Evolutionary conservation across 2,888 invertebrate species (phyloP).

Genomic region (Lasioglossum marginatum): DNA sequence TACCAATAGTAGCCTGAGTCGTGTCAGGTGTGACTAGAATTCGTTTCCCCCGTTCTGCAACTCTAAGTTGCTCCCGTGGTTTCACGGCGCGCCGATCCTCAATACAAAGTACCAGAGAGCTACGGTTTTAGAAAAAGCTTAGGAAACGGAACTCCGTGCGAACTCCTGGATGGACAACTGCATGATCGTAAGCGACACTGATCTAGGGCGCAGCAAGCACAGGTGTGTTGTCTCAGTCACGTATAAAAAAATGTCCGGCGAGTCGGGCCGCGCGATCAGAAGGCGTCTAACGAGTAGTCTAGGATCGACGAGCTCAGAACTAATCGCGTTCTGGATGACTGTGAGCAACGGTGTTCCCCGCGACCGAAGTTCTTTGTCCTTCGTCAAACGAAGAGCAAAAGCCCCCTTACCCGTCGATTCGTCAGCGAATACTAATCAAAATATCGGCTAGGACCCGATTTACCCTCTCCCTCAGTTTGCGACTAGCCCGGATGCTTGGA

Average conservation of each 20-base stretch:
- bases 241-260: slow-evolving; percentile 53
- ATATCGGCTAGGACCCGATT: not conserved
- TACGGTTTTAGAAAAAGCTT: slow-evolving; percentile 56
- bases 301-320: not conserved
- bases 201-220: slow-evolving; percentile 20
- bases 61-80: not conserved
- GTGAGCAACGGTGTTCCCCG: slow-evolving; percentile 64
- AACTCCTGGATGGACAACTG: slow-evolving; percentile 17
- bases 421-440: not conserved
- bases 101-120: slow-evolving; percentile 12
- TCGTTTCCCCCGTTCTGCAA: slow-evolving; percentile 40
- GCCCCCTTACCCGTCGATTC: not conserved
- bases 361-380: slow-evolving; percentile 25
- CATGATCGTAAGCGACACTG: slow-evolving; percentile 12
- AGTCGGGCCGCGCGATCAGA: slow-evolving; percentile 17
- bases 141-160: slow-evolving; percentile 42
- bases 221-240: slow-evolving; percentile 25
- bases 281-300: slow-evolving; percentile 1
- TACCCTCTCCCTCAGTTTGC: not conserved
- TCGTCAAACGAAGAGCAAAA: not conserved
- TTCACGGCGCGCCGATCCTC: slow-evolving; percentile 1
- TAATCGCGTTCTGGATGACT: slow-evolving; percentile 41
- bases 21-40: slow-evolving; percentile 69
- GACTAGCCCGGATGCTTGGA: slow-evolving; percentile 11
- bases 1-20: slow-evolving; percentile 52